Evolutionary conservation across 2,113 vertebrate genomes (phyloP).

Genomic region (Stegastes partitus): DNA sequence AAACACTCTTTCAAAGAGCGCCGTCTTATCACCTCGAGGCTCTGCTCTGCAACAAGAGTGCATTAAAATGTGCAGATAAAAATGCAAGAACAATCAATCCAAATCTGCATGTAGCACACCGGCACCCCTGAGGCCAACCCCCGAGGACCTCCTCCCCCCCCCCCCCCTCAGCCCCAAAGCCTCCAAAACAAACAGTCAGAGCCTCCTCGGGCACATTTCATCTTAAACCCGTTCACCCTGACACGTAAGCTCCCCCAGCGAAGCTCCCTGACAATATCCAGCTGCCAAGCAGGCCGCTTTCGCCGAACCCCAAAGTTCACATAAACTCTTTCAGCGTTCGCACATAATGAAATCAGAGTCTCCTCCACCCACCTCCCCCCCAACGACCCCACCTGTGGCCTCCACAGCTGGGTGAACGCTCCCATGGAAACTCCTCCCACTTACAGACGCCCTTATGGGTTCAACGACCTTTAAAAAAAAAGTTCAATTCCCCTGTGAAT

Average conservation of each 20-base stretch:
- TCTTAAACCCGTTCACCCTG: conserved; percentile 53
- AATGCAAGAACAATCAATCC: not conserved
- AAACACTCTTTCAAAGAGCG: conserved; percentile 50
- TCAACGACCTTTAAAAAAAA: not conserved
- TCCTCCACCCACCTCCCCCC: conserved; percentile 10
- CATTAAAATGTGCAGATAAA: conserved; percentile 4
- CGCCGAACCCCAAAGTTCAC: conserved; percentile 40
- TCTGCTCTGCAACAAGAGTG: conserved; percentile 12
- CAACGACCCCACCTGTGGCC: conserved; percentile 59
- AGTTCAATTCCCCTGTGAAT: too few species aligned
- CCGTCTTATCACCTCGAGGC: conserved; percentile 9
- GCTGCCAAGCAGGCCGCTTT: conserved; percentile 39
- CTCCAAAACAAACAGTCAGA: conserved; percentile 53
- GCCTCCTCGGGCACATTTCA: conserved; percentile 66
- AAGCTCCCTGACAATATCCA: conserved; percentile 69
- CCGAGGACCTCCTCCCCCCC: conserved; percentile 19
- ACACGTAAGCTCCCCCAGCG: conserved; percentile 27
- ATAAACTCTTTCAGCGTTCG: too few species aligned
- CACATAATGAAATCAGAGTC: conserved; percentile 41
- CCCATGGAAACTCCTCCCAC: conserved; percentile 46
- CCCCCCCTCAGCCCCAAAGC: conserved; percentile 26
- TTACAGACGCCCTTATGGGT: not conserved
- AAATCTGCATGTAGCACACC: conserved; percentile 11
- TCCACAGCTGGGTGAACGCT: conserved; percentile 57
- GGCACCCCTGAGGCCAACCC: not conserved